phyloP scores from a whole-genome alignment of 2,113 vertebrate species.

The Thomomys bottae region DNA sequence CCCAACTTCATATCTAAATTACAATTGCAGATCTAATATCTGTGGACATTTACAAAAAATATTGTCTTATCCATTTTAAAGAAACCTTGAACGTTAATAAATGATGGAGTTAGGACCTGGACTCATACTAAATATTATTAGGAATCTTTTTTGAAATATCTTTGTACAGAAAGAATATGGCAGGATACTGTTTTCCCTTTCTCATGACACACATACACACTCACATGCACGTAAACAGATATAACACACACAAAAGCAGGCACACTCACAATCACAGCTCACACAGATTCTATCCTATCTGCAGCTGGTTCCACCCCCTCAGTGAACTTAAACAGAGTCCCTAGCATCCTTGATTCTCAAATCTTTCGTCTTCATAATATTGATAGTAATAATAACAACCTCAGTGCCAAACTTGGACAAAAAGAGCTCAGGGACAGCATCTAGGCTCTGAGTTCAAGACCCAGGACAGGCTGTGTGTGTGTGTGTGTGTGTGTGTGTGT shows the following conservation, averaged over 20 bases:
- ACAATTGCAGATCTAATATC: neutral
- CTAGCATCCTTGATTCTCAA: neutral
- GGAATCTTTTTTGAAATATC: neutral
- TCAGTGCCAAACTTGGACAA: too few species aligned
- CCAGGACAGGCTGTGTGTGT: too few species aligned
- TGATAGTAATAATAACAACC: neutral
- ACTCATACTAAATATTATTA: neutral
- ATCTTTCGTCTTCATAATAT: neutral
- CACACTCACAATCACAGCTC: neutral
- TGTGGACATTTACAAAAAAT: neutral
- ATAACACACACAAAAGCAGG: too few species aligned
- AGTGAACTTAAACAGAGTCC: neutral
- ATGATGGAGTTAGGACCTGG: neutral
- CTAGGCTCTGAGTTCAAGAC: too few species aligned
- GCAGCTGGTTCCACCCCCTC: neutral
- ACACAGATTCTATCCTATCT: neutral
- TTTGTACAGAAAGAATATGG: neutral
- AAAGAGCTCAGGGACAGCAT: too few species aligned
- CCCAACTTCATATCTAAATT: neutral
- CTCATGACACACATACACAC: neutral
- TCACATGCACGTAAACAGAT: accelerated
- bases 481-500: too few species aligned
- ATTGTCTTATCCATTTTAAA: too few species aligned
- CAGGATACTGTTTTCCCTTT: neutral
- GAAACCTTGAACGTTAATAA: neutral